These are phyloP conservation scores for Orchestia grillus DNA, from an alignment of 1,140 invertebrate species.

Conservation along the genomic window DNA sequence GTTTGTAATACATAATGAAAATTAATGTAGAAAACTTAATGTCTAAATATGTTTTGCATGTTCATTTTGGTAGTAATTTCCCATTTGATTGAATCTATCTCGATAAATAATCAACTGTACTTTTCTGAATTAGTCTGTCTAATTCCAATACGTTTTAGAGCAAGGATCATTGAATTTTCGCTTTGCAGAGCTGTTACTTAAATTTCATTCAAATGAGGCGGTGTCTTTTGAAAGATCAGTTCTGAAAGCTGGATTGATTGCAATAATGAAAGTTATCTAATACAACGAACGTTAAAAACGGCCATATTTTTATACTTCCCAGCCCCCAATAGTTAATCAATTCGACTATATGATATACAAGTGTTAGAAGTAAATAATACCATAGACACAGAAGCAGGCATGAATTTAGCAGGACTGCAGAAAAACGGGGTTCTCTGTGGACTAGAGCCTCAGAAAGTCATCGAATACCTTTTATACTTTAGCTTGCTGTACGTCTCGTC, in stretches of 20 bases:
- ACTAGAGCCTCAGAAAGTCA: background rate
- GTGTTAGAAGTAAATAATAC: background rate
- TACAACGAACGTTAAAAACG: background rate
- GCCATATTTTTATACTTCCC: background rate
- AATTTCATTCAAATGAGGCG: background rate
- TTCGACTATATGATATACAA: background rate
- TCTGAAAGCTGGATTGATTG: background rate
- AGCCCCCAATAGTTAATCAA: background rate
- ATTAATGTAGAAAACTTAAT: background rate
- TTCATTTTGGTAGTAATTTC: background rate
- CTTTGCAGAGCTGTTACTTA: background rate
- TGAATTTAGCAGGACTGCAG: background rate
- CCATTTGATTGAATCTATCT: background rate
- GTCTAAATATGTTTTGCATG: background rate
- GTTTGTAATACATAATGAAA: background rate
- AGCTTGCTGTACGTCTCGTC: background rate
- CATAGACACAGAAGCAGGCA: background rate
- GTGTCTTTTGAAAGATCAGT: background rate
- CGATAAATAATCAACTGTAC: background rate
- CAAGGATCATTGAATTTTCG: background rate
- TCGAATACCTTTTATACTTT: background rate
- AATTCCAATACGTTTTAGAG: background rate
- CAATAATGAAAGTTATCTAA: background rate
- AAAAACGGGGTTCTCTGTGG: background rate
- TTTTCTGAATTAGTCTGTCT: background rate